Base-by-base conservation (phyloP, 2,797 vertebrate species). In the Kryptopterus vitreolus region DNA sequence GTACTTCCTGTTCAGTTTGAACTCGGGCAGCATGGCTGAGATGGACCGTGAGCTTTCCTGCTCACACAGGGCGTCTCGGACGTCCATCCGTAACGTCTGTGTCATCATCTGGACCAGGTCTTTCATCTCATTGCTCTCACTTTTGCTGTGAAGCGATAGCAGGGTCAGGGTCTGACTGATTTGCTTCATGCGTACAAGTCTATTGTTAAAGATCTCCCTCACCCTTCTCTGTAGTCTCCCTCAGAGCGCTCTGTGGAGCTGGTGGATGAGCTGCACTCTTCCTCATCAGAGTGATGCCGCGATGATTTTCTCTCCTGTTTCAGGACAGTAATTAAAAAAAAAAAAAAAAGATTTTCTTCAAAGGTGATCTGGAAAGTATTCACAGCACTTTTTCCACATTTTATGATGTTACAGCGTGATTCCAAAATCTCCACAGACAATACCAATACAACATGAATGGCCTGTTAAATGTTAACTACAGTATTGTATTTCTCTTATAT, bases 41-140 rank as follows among this genome's bases (percentile, higher is more conserved):
- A 78, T 85, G 48, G 87, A 86, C 85, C 71, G 84, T 2, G 74
- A n/a, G 76, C 77, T 87, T 31, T 88, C 86, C 22, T 78, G 62
- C 50, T 90, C 89, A 33, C 80, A 87, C 46, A 76, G 91, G 33
- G 76, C 52, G 6, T 96, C 96, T 87, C 91, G 93, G 69, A 88
- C 87, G 80, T 95, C 95, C 94, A 98, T 91, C 81, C 92, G 93
- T 87, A 99, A 90, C 1, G 97, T 99, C 84, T 92, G 88, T 0
- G 96, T 99, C 98, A 99, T 99, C 88, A 98, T 87, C 53, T 96
- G 93, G 72, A 99, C 95, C 86, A 99, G 91, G 86, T 98, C 97
- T 72, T 94, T 94, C 89, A 98, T 96, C 87, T 99, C 97, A 53
- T 74, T 94, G 85, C 88, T 89, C 16, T 88, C 95, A 61, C 82